Evolutionary conservation across 1,140 invertebrate species (phyloP).

Genomic region (Habropoda laboriosa): DNA sequence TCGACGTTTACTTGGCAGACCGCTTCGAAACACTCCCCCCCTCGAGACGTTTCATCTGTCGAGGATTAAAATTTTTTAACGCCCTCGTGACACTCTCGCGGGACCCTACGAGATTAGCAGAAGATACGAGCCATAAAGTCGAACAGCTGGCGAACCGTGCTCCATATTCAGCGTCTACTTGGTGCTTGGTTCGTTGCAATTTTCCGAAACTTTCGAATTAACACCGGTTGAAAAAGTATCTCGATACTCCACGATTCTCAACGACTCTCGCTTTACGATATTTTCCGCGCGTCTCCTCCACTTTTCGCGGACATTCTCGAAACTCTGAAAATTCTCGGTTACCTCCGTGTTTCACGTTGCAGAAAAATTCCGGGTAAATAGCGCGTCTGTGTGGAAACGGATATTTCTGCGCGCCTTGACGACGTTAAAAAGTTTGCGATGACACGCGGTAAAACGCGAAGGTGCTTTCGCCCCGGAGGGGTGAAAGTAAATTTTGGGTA

Average conservation of each 20-base stretch:
- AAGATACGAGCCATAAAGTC: slow-evolving; percentile 46
- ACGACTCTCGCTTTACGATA: no score
- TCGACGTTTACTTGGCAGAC: no score
- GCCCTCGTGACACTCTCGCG: neutral
- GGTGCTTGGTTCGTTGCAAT: no score
- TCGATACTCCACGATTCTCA: slow-evolving; percentile 1
- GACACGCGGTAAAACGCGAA: neutral
- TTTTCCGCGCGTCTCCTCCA: neutral
- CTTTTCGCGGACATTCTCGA: no score
- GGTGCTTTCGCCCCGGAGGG: neutral
- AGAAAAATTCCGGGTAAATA: slow-evolving; percentile 16
- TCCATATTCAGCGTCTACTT: no score
- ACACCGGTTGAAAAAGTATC: slow-evolving; percentile 3
- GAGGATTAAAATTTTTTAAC: slow-evolving; percentile 36
- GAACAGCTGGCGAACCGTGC: slow-evolving; percentile 26
- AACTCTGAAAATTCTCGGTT: neutral
- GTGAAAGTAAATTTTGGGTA: neutral
- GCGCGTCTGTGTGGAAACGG: neutral
- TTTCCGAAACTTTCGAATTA: slow-evolving; percentile 30
- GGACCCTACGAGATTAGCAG: slow-evolving; percentile 36
- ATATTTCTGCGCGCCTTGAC: slow-evolving; percentile 2
- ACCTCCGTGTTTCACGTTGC: neutral
- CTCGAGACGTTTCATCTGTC: slow-evolving; percentile 11
- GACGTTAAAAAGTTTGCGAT: slow-evolving; percentile 7
- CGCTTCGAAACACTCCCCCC: neutral